Evolutionary conservation across 2,797 vertebrate genomes (phyloP), one percentile per base, ranked within the genome.

Genomic region (Cyclopterus lumpus): DNA sequence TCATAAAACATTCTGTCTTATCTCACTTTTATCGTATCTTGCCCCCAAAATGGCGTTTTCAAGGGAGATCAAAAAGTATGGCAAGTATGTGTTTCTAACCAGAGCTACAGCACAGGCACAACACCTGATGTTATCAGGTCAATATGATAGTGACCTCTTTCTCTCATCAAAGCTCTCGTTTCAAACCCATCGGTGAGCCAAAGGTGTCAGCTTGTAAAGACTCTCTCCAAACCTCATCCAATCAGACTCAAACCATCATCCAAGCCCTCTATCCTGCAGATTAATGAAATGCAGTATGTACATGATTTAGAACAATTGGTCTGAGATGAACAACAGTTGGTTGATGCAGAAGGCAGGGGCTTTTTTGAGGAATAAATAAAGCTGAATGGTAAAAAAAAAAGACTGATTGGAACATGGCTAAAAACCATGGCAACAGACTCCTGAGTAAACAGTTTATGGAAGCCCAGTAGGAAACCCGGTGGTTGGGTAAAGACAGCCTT

Each of bases 381-480:
- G 85, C 85, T 83, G 72, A 89, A 67, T 78, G 83, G 86, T 90
- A 78, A 26, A 55, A 55, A 28, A n/a, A 73, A 89, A 71, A 53
- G 73, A 83, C 78, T 88, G 88, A 91, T 89, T 89, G 85, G 85
- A 91, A 86, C 78, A 83, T 85, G 86, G 83, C 82, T 81, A 82
- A 88, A 90, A 84, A 93, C 91, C 89, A 93, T 92, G 91, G 92
- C 88, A 93, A 92, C 91, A 87, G 90, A 88, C 86, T 89, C 85
- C 89, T 92, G 75, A 75, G 86, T 89, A 90, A 90, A 90, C 90
- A 87, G 79, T 93, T 92, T 91, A 89, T 88, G 84, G 85, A 87
- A 88, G 84, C 88, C 79, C 82, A 82, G 83, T 81, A 79, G 82
- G 86, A 86, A 90, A 81, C 80, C 78, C 51, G 78, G 79, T 68